Evolutionary conservation across 2,797 vertebrate species (phyloP), one percentile per base, ranked within the genome.

Genomic region (Saguinus oedipus): DNA sequence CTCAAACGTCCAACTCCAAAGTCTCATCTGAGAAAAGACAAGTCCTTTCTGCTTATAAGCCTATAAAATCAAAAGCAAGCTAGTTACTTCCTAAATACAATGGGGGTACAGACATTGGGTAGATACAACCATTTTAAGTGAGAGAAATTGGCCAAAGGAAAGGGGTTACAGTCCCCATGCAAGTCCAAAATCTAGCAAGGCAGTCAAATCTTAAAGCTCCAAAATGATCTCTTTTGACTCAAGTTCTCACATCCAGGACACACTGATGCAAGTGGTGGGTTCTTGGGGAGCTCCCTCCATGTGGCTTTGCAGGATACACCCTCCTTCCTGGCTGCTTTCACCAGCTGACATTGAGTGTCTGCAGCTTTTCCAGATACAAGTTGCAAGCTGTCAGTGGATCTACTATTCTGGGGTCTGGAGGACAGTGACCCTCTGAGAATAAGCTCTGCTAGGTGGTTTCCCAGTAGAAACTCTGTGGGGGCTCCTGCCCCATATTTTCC

Each of bases 261-360:
- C 15, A 19, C 30, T 68, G 33, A 68, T n/a, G 61, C 15, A 68
- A 68, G 33, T n/a, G 7, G 33, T n/a, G 33, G 30, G 7, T 68
- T 9, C 30, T n/a, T 64, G 30, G 61, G 7, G 14, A 64, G 14
- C 30, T 64, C 30, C 15, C 17, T 15, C 7, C 30, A 3, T 64
- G 14, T 68, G 33, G 2, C 30, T 68, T 68, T 68, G 61, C 61
- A 68, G 33, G 30, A 7, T 64, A 33, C 30, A 64, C 1, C 7
- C 61, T 68, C 15, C 15, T 17, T 68, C 33, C 61, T n/a, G 33
- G 30, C 15, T 68, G 30, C 61, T n/a, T n/a, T 68, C 61, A 68
- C 0, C 0, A 4, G 30, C 30, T 68, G 15, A n/a, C 33, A 8
- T 1, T n/a, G 7, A 68, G 33, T 17, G 61, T n/a, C 61, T 68